Evolutionary conservation across 2,113 vertebrate genomes (phyloP).

Genomic region (Oophaga pumilio): DNA sequence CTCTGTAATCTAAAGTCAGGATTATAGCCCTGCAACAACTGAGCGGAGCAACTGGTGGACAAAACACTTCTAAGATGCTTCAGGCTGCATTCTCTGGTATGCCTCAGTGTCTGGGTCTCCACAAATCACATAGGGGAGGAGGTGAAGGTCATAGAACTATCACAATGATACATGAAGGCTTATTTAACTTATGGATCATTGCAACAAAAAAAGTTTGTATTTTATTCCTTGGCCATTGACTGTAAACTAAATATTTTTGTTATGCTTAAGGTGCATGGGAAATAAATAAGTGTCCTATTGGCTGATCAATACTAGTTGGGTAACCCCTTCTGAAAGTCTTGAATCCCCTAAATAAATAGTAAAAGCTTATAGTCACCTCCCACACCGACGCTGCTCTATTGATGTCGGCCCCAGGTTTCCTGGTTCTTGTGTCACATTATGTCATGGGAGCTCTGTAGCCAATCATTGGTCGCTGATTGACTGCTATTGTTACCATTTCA

Average conservation of each 20-base stretch:
- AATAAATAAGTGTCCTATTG: background rate
- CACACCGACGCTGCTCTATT: too few species aligned
- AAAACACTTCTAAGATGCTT: background rate
- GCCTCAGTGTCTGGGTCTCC: background rate
- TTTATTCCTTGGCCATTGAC: background rate
- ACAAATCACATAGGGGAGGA: background rate
- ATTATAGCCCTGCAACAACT: background rate
- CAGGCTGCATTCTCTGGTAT: constrained; percentile 1
- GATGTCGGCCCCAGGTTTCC: too few species aligned
- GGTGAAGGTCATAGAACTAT: background rate
- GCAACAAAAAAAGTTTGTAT: background rate
- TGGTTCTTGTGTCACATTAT: too few species aligned
- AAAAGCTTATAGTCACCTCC: too few species aligned
- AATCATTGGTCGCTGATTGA: too few species aligned
- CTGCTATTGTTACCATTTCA: too few species aligned
- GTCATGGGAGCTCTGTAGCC: too few species aligned
- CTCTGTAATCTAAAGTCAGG: background rate
- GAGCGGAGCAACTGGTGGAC: background rate
- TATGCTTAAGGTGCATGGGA: background rate
- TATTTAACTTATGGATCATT: background rate
- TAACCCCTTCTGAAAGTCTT: too few species aligned
- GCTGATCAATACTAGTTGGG: too few species aligned
- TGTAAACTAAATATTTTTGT: background rate
- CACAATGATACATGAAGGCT: background rate
- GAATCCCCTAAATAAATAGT: too few species aligned